phyloP scores from a whole-genome alignment of 2,113 vertebrate species.

The Gavia stellata region DNA sequence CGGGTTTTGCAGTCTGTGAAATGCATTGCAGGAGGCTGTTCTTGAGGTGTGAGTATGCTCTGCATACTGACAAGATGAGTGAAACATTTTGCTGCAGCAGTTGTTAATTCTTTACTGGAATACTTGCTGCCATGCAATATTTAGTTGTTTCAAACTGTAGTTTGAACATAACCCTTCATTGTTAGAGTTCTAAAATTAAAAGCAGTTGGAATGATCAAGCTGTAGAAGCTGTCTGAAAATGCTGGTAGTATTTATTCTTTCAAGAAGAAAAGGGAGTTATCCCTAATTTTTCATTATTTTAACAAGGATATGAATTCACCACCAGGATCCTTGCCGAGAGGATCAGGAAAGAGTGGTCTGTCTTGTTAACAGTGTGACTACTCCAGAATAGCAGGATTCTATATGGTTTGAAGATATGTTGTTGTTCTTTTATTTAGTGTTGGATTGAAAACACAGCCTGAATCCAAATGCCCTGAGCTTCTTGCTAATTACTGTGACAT shows the following conservation, averaged over 20 bases:
- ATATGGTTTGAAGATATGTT: background rate
- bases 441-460: constrained; percentile 95
- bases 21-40: background rate
- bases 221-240: background rate
- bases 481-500: constrained; percentile 99
- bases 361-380: background rate
- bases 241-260: background rate
- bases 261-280: background rate
- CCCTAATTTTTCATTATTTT: background rate
- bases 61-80: background rate
- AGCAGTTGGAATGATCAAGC: background rate
- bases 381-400: background rate
- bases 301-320: background rate
- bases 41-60: no score
- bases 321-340: background rate
- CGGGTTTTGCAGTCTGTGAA: background rate
- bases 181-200: background rate
- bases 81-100: background rate
- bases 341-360: background rate
- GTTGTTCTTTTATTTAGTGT: constrained; percentile 77
- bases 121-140: background rate
- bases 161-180: background rate
- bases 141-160: background rate
- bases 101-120: background rate
- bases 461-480: constrained; percentile 98